Evolutionary conservation across 2,797 vertebrate genomes (phyloP).

Genomic region (Setipinna tenuifilis): DNA sequence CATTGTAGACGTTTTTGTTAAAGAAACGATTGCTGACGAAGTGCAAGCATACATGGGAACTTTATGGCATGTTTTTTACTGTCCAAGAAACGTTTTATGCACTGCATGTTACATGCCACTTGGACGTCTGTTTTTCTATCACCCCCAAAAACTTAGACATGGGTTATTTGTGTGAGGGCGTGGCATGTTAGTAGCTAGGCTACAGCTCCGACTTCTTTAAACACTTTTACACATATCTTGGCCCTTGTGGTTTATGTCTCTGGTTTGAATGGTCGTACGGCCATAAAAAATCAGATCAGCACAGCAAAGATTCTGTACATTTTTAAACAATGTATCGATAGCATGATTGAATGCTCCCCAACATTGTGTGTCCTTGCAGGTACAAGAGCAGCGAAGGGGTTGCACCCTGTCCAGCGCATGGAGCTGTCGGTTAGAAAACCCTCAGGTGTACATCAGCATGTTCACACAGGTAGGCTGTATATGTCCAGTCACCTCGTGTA

Average conservation of each 20-base stretch:
- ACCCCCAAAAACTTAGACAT: background rate
- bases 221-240: background rate
- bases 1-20: no score
- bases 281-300: background rate
- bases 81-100: background rate
- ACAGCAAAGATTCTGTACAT: background rate
- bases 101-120: background rate
- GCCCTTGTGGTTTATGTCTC: background rate
- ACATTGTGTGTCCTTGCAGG: background rate
- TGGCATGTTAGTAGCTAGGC: background rate
- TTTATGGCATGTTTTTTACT: background rate
- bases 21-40: no score
- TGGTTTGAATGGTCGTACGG: background rate
- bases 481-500: no score
- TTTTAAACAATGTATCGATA: background rate
- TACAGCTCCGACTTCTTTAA: background rate
- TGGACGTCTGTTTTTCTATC: background rate
- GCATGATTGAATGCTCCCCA: background rate
- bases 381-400: background rate
- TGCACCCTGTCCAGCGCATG: background rate
- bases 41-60: background rate
- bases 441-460: background rate
- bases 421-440: background rate
- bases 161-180: background rate
- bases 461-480: no score